Evolutionary conservation across 1,140 invertebrate genomes (phyloP), one percentile per base, ranked within the genome.

Genomic region (Trachymyrmex cornetzi): DNA sequence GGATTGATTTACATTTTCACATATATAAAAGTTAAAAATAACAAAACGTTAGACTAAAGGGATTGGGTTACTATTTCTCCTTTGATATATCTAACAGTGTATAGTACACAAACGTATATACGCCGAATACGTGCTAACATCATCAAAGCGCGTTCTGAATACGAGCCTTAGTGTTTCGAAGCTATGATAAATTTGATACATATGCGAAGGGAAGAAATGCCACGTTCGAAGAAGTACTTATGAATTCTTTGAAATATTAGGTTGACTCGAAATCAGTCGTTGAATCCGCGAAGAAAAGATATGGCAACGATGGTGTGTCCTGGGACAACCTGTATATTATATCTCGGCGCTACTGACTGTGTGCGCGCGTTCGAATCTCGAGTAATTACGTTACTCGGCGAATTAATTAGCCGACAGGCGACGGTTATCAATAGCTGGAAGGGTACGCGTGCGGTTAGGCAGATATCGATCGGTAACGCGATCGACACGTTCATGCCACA

Each of bases 381-480:
- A 92, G 92, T 93, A 93, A 93, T 93, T 93, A 93, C 91, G 91
- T 93, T 93, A 93, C 90, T 90, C 89, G 92, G 91, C 89, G 92
- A 93, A 93, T 93, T 93, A 93, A 93, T 93, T 93, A 93, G 92
- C 91, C 91, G 91, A 80, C 87, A 89, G 89, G 89, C 90, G 90
- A 93, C 90, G 90, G 92, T 92, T 93, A 93, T 90, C 91, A 88
- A 91, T 93, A 89, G 89, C 81, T 86, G 88, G 82, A 91, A 90
- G 89, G 88, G 55, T 50, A 75, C 67, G 88, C 61, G 87, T 75
- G 91, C 82, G 87, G 89, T 82, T 75, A 59, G 57, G 53, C 67
- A n/a, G 55, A 59, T 88, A 89, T 91, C 88, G 91, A 91, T 91
- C 89, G 71, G 74, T 53, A 22, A 48, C 71, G 63, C 84, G 88